phyloP scores from a whole-genome alignment of 2,113 vertebrate genomes.

The Equus przewalskii region DNA sequence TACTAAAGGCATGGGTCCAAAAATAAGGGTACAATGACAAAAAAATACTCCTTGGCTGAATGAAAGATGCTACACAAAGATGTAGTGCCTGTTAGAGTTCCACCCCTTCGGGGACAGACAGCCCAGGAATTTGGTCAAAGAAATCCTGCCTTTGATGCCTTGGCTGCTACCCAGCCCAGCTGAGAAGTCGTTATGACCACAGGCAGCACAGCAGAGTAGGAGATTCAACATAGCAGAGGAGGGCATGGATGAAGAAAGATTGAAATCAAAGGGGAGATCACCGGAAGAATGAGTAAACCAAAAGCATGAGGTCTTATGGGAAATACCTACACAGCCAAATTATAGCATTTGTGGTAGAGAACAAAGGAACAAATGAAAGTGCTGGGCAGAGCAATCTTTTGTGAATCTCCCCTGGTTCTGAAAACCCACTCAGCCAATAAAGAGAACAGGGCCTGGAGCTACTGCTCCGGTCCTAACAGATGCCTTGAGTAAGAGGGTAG shows the following conservation, averaged over 20 bases:
- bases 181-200: not conserved
- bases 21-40: not conserved
- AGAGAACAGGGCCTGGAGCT: not conserved
- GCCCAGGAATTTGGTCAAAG: not conserved
- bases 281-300: not conserved
- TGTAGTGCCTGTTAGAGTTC: not conserved
- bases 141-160: not conserved
- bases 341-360: not conserved
- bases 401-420: not conserved
- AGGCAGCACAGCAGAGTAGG: not conserved
- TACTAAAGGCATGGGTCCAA: not conserved
- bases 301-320: not conserved
- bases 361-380: not conserved
- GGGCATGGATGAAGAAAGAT: not conserved
- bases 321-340: not conserved
- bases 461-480: not conserved
- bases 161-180: not conserved
- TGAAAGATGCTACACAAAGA: not conserved
- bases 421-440: not conserved
- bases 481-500: not conserved
- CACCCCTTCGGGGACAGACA: not conserved
- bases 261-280: not conserved
- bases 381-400: not conserved
- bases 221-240: not conserved
- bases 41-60: conserved; percentile 19